These are phyloP conservation scores for Orthonevra nobilis DNA, from an alignment of 2,888 invertebrate genomes.

Conservation along the genomic window DNA sequence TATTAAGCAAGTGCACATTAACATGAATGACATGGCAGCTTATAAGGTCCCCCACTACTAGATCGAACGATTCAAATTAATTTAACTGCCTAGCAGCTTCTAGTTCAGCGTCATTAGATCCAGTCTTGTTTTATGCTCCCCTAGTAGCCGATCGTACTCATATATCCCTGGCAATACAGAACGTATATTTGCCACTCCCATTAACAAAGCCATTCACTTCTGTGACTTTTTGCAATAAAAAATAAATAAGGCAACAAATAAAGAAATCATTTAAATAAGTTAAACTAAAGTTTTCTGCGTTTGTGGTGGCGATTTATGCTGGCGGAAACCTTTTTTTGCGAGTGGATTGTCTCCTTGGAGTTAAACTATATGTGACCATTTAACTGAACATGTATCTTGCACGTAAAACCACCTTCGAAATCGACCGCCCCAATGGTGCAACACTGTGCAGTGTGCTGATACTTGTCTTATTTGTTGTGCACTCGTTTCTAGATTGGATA, in stretches of 20 bases:
- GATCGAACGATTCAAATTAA: too few relatives aligned
- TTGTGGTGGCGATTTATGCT: conserved; percentile 28
- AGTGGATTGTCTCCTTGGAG: conserved; percentile 42
- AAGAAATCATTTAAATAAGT: conserved; percentile 56
- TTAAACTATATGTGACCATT: neutral
- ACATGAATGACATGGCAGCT: too few relatives aligned
- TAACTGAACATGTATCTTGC: neutral
- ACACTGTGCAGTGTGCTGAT: neutral
- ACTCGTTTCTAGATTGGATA: conserved; percentile 41
- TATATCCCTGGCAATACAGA: conserved; percentile 33
- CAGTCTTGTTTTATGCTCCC: too few relatives aligned
- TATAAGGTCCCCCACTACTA: too few relatives aligned
- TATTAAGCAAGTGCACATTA: too few relatives aligned
- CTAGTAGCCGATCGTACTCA: too few relatives aligned
- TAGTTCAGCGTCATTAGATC: too few relatives aligned
- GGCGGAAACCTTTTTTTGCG: conserved; percentile 24
- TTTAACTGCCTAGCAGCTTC: too few relatives aligned
- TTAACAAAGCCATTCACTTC: conserved; percentile 43
- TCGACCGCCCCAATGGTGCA: conserved; percentile 53
- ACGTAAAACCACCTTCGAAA: conserved; percentile 48
- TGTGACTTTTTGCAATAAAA: conserved; percentile 12
- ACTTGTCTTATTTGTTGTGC: conserved; percentile 30
- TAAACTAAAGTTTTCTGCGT: conserved; percentile 23
- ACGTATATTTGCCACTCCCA: conserved; percentile 55
- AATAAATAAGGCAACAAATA: neutral